phyloP scores from a whole-genome alignment of 92 coral and sea anemone genomes.

The Pocillopora meandrina region DNA sequence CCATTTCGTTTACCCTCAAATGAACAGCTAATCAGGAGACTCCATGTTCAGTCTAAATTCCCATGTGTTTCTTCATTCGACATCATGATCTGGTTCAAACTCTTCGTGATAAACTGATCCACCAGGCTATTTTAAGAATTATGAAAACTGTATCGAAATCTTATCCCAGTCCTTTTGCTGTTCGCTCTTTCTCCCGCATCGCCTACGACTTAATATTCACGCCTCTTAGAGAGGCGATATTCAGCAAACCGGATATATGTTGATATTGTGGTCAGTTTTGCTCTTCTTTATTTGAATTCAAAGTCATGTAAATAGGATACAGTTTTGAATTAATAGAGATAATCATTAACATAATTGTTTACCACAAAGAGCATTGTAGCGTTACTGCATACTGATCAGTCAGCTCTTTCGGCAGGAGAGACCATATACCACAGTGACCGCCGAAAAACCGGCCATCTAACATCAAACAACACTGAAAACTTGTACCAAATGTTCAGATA shows the following conservation, averaged over 20 bases:
- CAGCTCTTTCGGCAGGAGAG: too few species aligned
- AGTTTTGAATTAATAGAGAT: neutral
- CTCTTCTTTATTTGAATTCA: neutral
- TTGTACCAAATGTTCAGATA: too few species aligned
- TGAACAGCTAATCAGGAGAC: too few species aligned
- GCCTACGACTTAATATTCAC: neutral
- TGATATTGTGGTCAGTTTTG: slow-evolving; percentile 8
- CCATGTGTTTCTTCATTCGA: neutral
- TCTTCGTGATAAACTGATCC: neutral
- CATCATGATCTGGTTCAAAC: neutral
- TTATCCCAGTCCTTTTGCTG: neutral
- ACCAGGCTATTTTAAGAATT: neutral
- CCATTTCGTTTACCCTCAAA: neutral
- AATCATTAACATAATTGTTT: neutral
- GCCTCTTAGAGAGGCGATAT: slow-evolving; percentile 22
- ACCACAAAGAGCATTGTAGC: neutral
- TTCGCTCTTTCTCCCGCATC: neutral
- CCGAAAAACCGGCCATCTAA: too few species aligned
- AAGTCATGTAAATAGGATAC: slow-evolving; percentile 1
- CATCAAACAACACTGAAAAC: too few species aligned
- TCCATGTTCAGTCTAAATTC: neutral
- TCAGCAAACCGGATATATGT: slow-evolving; percentile 35
- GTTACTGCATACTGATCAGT: neutral
- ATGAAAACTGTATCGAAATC: neutral
- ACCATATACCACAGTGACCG: too few species aligned